Conservation (phyloP, 2,888 invertebrate genomes). For the Erebia epiphron region DNA sequence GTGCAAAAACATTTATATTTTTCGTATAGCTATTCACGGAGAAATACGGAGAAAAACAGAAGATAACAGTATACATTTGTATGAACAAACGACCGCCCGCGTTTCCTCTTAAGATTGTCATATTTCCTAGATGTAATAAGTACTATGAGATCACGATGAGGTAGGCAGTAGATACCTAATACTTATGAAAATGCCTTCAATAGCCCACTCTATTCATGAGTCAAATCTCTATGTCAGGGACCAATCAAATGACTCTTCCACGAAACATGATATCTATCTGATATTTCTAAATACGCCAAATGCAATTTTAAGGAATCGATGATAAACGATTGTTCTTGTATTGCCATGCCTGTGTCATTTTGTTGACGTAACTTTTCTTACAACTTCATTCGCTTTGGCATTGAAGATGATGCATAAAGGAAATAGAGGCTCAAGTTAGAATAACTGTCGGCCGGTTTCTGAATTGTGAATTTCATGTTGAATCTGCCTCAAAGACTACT, state of each 20-base stretch:
- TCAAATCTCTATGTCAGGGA: neutral
- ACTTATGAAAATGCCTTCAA: neutral
- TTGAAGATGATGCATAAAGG: neutral
- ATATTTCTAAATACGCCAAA: slow-evolving; percentile 28
- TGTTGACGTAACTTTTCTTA: neutral
- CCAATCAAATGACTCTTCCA: slow-evolving; percentile 33
- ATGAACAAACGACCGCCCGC: too few relatives aligned
- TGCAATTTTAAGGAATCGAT: slow-evolving; percentile 28
- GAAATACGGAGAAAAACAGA: too few relatives aligned
- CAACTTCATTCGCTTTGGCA: neutral
- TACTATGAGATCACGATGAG: too few relatives aligned
- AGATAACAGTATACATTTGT: too few relatives aligned
- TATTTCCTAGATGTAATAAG: too few relatives aligned
- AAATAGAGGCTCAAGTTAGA: neutral
- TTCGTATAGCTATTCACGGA: too few relatives aligned
- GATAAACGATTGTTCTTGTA: slow-evolving; percentile 20
- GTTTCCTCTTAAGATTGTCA: too few relatives aligned
- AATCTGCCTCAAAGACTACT: too few relatives aligned
- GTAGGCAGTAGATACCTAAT: too few relatives aligned
- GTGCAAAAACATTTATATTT: too few relatives aligned
- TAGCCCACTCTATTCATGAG: neutral
- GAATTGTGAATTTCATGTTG: too few relatives aligned
- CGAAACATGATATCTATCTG: slow-evolving; percentile 30
- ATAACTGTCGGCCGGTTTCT: too few relatives aligned
- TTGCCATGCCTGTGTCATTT: slow-evolving; percentile 5